Evolutionary conservation across 2,888 invertebrate species (phyloP), one percentile per base, ranked within the genome.

Genomic region (Branchellion lobata): DNA sequence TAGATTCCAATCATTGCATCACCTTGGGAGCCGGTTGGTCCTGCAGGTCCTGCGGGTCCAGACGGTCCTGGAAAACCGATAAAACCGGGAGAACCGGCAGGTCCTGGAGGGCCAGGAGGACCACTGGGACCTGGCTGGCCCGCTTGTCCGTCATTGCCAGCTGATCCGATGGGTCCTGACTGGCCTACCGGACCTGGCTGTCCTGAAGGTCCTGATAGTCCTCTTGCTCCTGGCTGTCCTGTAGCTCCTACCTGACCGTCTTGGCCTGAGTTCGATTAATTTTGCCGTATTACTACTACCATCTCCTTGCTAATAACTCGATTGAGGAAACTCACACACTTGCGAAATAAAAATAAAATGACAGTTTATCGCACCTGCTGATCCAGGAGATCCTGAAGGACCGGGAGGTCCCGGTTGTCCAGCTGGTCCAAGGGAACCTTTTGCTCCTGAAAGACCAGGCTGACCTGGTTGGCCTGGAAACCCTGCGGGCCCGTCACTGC

Each of bases 11-110:
- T n/a, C n/a, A n/a, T n/a, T n/a, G n/a, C n/a, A 69, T 34, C 24
- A 31, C 81, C 81, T 53, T 74, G 51, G 18, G 68, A 71, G 65
- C 82, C 82, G 57, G 72, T 65, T 24, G 79, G 53, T 36, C 81
- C 81, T 47, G 29, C 1, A 27, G 81, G 69, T 57, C 82, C 82
- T 34, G n/a, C n/a, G 65, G 78, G 79, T n/a, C 82, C 82, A 34
- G 78, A 47, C 8, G 81, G 76, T 40, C 82, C 82, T 61, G 73
- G 11, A 57, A 27, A 34, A 21, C 80, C 81, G 71, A 77, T 40
- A 24, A 61, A n/a, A 27, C 77, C 76, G 74, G 74, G 24, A n/a
- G 33, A 33, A 34, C 68, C 68, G 21, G 27, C 14, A n/a, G 68
- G 21, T 69, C 69, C 31, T 69, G 14, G 31, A 2, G 21, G n/a